Evolutionary conservation across 2,113 vertebrate genomes (phyloP).

Genomic region (Eretmochelys imbricata): DNA sequence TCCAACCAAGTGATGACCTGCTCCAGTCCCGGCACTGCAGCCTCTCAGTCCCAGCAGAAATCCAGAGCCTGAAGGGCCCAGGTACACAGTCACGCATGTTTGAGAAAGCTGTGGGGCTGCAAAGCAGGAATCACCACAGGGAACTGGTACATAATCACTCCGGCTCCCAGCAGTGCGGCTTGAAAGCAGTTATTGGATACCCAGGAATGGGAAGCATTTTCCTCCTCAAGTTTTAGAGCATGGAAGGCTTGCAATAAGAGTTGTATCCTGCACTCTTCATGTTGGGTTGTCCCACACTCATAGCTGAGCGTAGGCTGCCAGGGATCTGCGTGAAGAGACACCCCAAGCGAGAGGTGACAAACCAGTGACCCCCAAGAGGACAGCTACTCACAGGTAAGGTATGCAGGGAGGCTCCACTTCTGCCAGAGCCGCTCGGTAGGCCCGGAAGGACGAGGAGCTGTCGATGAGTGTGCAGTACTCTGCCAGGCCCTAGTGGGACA

Average conservation of each 20-base stretch:
- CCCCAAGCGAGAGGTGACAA: background rate
- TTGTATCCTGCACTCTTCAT: background rate
- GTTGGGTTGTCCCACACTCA: background rate
- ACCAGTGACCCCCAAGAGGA: too few relatives aligned
- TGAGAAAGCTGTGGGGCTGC: fast-evolving
- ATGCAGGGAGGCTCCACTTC: conserved; percentile 98
- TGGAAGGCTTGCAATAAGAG: background rate
- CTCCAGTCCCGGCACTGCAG: fast-evolving
- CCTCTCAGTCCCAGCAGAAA: background rate
- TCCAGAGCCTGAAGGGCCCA: background rate
- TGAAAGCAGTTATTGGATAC: background rate
- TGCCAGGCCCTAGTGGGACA: conserved; percentile 86
- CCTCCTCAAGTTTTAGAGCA: background rate
- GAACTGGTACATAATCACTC: background rate
- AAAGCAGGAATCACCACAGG: background rate
- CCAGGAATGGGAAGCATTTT: background rate
- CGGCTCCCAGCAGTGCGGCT: background rate
- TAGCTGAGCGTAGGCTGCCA: background rate
- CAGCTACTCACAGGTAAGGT: conserved; percentile 92
- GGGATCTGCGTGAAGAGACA: background rate
- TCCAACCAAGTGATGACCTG: fast-evolving
- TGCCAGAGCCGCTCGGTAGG: conserved; percentile 94
- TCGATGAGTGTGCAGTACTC: conserved; percentile 98
- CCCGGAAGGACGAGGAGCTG: conserved; percentile 98
- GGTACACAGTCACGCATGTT: fast-evolving